phyloP scores from a whole-genome alignment of 2,888 invertebrate genomes.

The Bellardia bayeri region DNA sequence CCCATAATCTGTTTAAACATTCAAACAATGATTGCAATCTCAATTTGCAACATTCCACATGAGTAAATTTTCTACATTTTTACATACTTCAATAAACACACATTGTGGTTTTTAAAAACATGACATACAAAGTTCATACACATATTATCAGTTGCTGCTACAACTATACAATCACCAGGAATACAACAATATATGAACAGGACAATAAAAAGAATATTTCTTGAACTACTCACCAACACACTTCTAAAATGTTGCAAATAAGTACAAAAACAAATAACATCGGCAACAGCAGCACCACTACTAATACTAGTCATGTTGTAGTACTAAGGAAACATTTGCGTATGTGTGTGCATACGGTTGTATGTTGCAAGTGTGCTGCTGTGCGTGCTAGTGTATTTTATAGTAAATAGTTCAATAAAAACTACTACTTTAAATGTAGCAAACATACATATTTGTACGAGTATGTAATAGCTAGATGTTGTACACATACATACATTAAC shows the following conservation, averaged over 20 bases:
- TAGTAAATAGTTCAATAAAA: constrained; percentile 69
- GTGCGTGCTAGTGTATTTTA: constrained; percentile 13
- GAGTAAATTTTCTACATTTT: constrained; percentile 72
- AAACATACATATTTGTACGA: background rate
- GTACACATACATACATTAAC: constrained; percentile 9
- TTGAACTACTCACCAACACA: constrained; percentile 47
- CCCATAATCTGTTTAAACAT: constrained; percentile 73
- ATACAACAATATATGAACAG: constrained; percentile 49
- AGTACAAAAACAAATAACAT: constrained; percentile 36
- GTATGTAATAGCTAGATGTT: background rate
- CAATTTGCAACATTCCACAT: constrained; percentile 73
- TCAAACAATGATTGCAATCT: constrained; percentile 73
- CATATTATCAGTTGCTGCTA: constrained; percentile 63
- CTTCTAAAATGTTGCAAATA: constrained; percentile 48
- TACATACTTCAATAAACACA: constrained; percentile 73
- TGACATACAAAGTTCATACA: constrained; percentile 66
- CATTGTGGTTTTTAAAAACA: constrained; percentile 65
- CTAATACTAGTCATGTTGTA: background rate
- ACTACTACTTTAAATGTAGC: constrained; percentile 20
- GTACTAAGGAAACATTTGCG: constrained; percentile 24
- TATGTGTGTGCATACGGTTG: constrained; percentile 5
- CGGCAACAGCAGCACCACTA: constrained; percentile 23
- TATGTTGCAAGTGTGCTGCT: background rate
- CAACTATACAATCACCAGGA: constrained; percentile 28
- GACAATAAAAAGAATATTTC: constrained; percentile 67